Base-by-base conservation (phyloP, 2,113 vertebrate species). In the Cricetomys ansorgei region DNA sequence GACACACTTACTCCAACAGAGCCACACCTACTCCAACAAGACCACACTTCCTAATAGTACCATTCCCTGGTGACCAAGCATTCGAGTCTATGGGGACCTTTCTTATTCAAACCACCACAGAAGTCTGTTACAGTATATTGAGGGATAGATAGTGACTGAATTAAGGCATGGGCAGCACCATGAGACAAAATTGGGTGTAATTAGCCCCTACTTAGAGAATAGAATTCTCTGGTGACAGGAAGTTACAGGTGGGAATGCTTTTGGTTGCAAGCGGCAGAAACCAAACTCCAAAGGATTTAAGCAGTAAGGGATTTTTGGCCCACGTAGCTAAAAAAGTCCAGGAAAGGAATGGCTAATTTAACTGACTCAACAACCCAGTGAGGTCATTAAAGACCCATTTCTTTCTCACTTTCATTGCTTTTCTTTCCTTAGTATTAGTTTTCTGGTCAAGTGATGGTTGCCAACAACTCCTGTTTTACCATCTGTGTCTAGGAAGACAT, bases 141-240 rank as follows among this genome's bases (percentile, higher is more conserved):
- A 3, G 31, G 48, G 34, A 73, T 34, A 79, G 65, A 80, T 11
- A 91, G 53, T 94, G n/a, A 76, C 17, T 86, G 29, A 88, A 70
- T 10, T 53, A 89, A 89, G 57, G 27, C 70, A 75, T 34, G 50
- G 43, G 37, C 64, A 17, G 25, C 45, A 34, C 37, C n/a, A 93
- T 37, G 45, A 88, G 31, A 79, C 69, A 90, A 55, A 95, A 88
- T 4, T 75, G 79, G 85, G 27, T 13, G 27, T 75, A 93, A 93
- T 70, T 79, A 93, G 65, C n/a, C 7, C 69, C n/a, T 91, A 80
- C 70, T 88, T 75, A 88, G 76, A 55, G 11, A 27, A 75, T 9
- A 94, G 55, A 95, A 89, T 97, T 96, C 90, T 7, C 53, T 89
- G 64, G 29, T 86, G 48, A 95, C 86, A 67, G 43, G 90, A 95